Conservation (phyloP, 2,797 vertebrate species). For the Thaleichthys pacificus region DNA sequence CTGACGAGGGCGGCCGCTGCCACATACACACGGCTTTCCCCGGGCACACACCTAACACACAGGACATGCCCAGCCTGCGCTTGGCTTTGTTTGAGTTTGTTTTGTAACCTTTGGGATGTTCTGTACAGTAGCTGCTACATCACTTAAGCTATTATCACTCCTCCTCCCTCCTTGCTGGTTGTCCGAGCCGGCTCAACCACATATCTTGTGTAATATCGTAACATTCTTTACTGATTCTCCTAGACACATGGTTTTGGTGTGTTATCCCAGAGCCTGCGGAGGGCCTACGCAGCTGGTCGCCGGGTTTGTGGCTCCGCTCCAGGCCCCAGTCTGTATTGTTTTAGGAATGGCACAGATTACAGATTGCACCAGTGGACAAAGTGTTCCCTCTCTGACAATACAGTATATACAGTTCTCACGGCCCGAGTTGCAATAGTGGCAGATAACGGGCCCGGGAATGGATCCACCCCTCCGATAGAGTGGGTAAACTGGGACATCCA, state of each 20-base stretch:
- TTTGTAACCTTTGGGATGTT: no score
- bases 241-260: no score
- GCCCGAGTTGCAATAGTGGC: constrained; percentile 33
- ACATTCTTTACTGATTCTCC: background rate
- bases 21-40: constrained; percentile 26
- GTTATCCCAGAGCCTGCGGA: no score
- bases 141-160: no score
- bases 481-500: constrained; percentile 44
- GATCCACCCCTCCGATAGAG: constrained; percentile 12
- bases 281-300: no score
- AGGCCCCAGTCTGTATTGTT: background rate
- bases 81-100: no score
- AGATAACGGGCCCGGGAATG: constrained; percentile 45
- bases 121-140: no score
- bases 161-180: background rate
- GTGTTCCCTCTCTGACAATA: constrained; percentile 18
- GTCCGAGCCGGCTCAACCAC: constrained; percentile 28
- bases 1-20: background rate
- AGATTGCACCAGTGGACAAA: constrained; percentile 21
- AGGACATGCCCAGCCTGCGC: no score
- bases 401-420: background rate
- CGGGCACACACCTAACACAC: constrained; percentile 19
- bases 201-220: background rate
- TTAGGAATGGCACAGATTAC: constrained; percentile 21
- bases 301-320: background rate